A percentile compares a stretch with the other conserved stretches of the same genome.
These are phyloP conservation scores for Globodera rostochiensis DNA, from an alignment of 1,140 invertebrate species.

Conservation along the genomic window DNA sequence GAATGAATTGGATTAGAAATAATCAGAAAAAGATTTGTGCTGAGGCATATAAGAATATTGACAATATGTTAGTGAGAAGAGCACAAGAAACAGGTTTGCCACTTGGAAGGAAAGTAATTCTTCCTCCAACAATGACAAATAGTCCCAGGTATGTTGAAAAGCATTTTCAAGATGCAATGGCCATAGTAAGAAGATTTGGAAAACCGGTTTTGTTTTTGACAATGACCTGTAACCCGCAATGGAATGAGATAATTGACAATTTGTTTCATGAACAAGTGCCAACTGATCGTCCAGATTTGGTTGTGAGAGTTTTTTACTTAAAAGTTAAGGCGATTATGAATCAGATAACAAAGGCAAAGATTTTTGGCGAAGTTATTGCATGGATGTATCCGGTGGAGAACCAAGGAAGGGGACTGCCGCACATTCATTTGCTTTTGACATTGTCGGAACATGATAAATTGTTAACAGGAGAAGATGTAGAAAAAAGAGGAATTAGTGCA, in stretches of 20 bases:
- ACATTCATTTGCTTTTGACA: conserved; percentile 9
- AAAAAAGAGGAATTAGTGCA: conserved; percentile 3
- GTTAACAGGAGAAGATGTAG: neutral
- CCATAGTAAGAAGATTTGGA: neutral
- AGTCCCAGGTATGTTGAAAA: neutral
- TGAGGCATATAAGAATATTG: conserved; percentile 17
- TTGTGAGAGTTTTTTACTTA: conserved; percentile 14
- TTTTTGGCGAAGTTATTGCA: conserved; percentile 3
- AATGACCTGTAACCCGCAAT: too few species aligned
- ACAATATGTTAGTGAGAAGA: neutral
- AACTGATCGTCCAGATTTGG: conserved; percentile 17
- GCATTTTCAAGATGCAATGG: conserved; percentile 20
- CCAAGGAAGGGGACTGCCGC: neutral
- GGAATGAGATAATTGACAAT: too few species aligned
- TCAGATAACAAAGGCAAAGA: neutral
- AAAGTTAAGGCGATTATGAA: conserved; percentile 17
- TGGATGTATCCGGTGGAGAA: neutral
- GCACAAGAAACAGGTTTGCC: conserved; percentile 16
- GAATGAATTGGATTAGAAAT: too few species aligned
- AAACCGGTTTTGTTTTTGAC: neutral
- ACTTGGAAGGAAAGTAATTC: conserved; percentile 11
- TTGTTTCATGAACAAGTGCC: neutral
- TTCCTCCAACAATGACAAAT: too few species aligned
- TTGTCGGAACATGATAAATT: neutral
- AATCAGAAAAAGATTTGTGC: neutral